Evolutionary conservation across 35 echinoderm and acorn worm species (phyloP).

Genomic region (Patiria miniata): DNA sequence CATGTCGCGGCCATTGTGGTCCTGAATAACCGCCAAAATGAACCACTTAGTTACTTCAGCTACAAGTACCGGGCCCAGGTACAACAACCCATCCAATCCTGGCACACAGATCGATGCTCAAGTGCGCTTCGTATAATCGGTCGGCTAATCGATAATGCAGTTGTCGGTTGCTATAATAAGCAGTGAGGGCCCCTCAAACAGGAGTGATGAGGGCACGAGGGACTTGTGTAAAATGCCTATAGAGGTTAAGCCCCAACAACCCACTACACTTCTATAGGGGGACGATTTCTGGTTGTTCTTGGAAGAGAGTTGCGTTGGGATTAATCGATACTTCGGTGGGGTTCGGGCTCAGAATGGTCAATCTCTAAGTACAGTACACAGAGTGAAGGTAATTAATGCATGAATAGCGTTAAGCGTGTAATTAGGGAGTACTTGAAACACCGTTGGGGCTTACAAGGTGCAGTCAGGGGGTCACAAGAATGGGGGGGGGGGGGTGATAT

Average conservation of each 20-base stretch:
- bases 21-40: conserved; percentile 17
- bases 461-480: background rate
- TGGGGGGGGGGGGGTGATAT: no score
- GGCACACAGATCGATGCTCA: background rate
- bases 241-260: no score
- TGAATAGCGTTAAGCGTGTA: background rate
- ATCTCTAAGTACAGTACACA: background rate
- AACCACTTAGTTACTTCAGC: background rate
- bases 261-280: background rate
- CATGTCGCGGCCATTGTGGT: conserved; percentile 11
- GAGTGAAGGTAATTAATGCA: conserved; percentile 12
- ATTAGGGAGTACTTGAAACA: conserved; percentile 14
- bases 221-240: background rate
- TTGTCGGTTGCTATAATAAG: background rate
- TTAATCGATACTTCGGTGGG: background rate
- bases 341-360: background rate
- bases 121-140: background rate
- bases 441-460: background rate
- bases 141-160: background rate
- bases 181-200: background rate
- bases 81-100: conserved; percentile 3
- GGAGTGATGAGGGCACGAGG: background rate
- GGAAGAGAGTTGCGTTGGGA: background rate
- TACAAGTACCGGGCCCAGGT: background rate
- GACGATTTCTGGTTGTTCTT: background rate